These are phyloP conservation scores for Halictus quadricinctus DNA, from an alignment of 2,888 invertebrate genomes.

Conservation along the genomic window DNA sequence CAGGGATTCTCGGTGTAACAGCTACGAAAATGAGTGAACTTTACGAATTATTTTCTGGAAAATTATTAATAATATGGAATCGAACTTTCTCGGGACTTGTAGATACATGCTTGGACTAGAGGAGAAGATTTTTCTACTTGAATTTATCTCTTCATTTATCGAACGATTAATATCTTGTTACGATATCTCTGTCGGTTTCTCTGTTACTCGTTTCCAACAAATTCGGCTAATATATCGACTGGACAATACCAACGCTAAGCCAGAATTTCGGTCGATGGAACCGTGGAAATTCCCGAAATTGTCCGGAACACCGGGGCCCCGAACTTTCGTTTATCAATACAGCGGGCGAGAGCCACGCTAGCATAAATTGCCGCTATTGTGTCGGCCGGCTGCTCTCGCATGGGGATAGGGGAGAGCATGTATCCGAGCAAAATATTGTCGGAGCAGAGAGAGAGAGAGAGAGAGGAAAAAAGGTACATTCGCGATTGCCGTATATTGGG, in stretches of 20 bases:
- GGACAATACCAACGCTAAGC: background rate
- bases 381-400: background rate
- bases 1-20: background rate
- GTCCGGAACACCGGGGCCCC: background rate
- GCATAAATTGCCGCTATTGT: background rate
- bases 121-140: background rate
- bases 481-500: slow-evolving; percentile 62
- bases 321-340: background rate
- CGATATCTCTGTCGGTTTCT: background rate
- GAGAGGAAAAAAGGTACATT: slow-evolving; percentile 50
- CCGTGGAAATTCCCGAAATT: background rate
- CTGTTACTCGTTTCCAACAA: background rate
- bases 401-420: background rate
- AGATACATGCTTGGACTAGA: too few species aligned
- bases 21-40: background rate
- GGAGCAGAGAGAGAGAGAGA: background rate
- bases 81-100: background rate
- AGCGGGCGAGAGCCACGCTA: background rate
- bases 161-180: background rate
- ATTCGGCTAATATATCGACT: background rate
- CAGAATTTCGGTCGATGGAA: background rate
- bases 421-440: slow-evolving; percentile 19
- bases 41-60: background rate
- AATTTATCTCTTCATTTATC: background rate
- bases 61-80: background rate